Evolutionary conservation across 2,888 invertebrate species (phyloP), one percentile per base, ranked within the genome.

Genomic region (Orthonychiurus folsomi): DNA sequence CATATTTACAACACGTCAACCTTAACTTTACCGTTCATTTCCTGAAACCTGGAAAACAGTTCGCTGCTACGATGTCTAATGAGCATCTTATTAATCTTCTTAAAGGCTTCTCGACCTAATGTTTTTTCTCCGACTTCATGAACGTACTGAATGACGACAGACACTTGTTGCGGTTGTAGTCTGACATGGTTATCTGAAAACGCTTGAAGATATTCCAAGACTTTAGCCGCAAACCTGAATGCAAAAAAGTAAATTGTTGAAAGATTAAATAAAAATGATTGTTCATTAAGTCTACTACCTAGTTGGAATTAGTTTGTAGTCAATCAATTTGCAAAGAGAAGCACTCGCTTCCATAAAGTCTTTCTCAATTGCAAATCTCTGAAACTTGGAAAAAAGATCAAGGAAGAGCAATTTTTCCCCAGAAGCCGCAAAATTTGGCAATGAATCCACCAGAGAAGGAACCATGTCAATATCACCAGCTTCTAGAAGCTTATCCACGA

Each of bases 221-320:
- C 63, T 64, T 70, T 72, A 52, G 59, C 60, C n/a, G 67, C 60
- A 24, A 72, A 66, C 23, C 71, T 70, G n/a, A n/a, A n/a, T n/a
- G 9, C 48, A 47, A 63, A 37, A 56, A 59, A 52, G 20, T 20
- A 47, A 20, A 25, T 15, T 21, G 20, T 27, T 18, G n/a, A 24
- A 28, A 2, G 20, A 47, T 61, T n/a, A 9, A 5, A 9, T n/a
- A 23, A 20, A 9, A 52, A 5, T 23, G 5, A 12, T 3, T 15
- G 24, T 23, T 52, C 37, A n/a, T 54, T 12, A 37, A 54, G 26
- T 21, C 48, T 50, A 56, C 53, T 53, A 71, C 72, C 65, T 63
- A 56, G 65, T 65, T 1, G 72, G 72, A 24, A 72, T 70, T n/a
- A 72, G 53, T 53, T 69, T 65, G 2, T 68, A 66, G n/a, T 68